Conservation (phyloP, 1,140 invertebrate species). For the Zaprionus vittiger region DNA sequence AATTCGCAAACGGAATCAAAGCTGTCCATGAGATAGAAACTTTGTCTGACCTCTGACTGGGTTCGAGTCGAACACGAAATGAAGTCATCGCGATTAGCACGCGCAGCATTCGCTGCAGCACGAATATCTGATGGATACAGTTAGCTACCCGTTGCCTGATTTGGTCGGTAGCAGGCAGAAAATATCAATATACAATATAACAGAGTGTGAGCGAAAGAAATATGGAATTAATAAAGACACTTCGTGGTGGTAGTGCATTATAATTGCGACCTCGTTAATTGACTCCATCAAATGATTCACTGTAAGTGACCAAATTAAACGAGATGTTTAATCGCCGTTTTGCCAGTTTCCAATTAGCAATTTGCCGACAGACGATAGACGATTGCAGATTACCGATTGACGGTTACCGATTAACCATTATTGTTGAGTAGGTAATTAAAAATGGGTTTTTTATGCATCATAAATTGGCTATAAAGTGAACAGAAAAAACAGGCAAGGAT, state of each 20-base stretch:
- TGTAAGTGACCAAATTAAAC: slow-evolving; percentile 12
- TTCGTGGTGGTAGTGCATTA: slow-evolving; percentile 22
- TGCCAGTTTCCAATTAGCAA: slow-evolving; percentile 22
- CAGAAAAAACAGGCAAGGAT: not conserved
- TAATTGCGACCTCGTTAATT: slow-evolving; percentile 25
- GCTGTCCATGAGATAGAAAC: slow-evolving; percentile 51
- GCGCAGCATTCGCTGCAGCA: slow-evolving; percentile 33
- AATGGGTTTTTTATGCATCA: not conserved
- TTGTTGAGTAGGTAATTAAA: slow-evolving; percentile 38
- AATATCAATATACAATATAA: slow-evolving; percentile 41
- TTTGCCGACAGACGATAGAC: slow-evolving; percentile 6
- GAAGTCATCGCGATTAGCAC: slow-evolving; percentile 74
- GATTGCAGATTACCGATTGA: slow-evolving; percentile 9
- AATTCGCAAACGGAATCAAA: slow-evolving; percentile 38
- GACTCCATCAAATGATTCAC: slow-evolving; percentile 22
- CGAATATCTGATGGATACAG: slow-evolving; percentile 55
- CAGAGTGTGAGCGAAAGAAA: slow-evolving; percentile 12
- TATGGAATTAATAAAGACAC: slow-evolving; percentile 50
- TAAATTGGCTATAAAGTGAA: slow-evolving; percentile 23
- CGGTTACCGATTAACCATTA: slow-evolving; percentile 19
- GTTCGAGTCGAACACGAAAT: slow-evolving; percentile 54
- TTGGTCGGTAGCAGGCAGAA: slow-evolving; percentile 42
- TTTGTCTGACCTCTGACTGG: slow-evolving; percentile 59
- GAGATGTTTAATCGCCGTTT: slow-evolving; percentile 13
- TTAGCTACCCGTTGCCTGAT: not conserved